A percentile compares a stretch with the other conserved stretches of the same genome.
Evolutionary conservation across 1,140 invertebrate species (phyloP).

Genomic region (Drosophila leontia): DNA sequence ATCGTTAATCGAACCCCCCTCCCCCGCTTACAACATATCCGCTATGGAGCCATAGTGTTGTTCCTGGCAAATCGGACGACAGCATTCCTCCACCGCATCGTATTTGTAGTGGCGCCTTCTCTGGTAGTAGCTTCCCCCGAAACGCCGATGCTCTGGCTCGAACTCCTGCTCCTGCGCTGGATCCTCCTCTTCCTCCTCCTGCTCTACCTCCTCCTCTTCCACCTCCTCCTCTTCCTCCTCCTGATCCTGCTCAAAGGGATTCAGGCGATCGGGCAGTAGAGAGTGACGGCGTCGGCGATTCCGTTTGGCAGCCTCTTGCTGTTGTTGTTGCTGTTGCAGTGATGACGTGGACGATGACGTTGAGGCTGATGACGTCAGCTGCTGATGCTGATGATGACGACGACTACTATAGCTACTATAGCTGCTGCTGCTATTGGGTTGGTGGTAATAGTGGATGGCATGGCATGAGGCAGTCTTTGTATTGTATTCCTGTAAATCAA

Average conservation of each 20-base stretch:
- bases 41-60: constrained; percentile 70
- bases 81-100: constrained; percentile 74
- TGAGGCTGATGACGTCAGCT: constrained; percentile 33
- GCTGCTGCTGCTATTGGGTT: constrained; percentile 50
- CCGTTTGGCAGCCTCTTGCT: not conserved
- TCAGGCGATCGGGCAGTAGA: constrained; percentile 16
- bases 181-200: not conserved
- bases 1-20: not conserved
- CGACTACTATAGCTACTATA: constrained; percentile 31
- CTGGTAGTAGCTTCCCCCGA: constrained; percentile 15
- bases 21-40: constrained; percentile 65
- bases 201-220: not conserved
- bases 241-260: constrained; percentile 30
- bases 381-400: constrained; percentile 42
- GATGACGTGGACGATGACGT: constrained; percentile 46
- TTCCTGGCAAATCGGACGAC: constrained; percentile 76
- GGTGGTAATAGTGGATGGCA: constrained; percentile 81
- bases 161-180: constrained; percentile 7
- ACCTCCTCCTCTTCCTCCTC: constrained; percentile 11
- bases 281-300: constrained; percentile 7
- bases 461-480: constrained; percentile 84
- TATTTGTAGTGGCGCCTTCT: constrained; percentile 67
- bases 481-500: constrained; percentile 74
- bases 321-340: constrained; percentile 36
- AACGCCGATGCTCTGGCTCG: constrained; percentile 8